phyloP scores from a whole-genome alignment of 2,113 vertebrate genomes.

The Heptranchias perlo region DNA sequence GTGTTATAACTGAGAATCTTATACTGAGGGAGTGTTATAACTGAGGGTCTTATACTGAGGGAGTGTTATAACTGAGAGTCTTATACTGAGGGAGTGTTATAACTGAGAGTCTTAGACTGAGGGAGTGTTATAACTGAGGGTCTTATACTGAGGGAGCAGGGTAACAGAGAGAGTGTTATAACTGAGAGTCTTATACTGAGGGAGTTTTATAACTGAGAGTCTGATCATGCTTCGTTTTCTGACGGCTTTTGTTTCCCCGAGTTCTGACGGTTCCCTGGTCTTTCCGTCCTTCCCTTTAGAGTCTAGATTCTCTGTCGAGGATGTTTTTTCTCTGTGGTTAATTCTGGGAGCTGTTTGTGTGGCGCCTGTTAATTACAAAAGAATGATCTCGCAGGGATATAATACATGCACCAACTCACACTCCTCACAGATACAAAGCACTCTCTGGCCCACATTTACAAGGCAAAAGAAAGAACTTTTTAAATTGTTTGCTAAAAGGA shows the following conservation, averaged over 20 bases:
- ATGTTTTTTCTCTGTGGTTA: background rate
- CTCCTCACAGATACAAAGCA: background rate
- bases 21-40: no score
- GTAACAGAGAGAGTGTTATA: background rate
- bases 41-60: no score
- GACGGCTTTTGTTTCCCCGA: background rate
- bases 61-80: no score
- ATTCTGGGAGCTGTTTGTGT: background rate
- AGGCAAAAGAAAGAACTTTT: background rate
- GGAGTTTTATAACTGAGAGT: background rate
- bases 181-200: background rate
- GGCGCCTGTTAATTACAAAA: background rate
- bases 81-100: background rate
- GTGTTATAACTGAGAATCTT: no score
- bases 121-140: background rate
- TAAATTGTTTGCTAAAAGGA: constrained; percentile 21
- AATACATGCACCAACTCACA: background rate
- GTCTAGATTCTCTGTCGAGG: background rate
- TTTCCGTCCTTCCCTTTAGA: background rate
- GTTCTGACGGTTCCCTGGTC: background rate
- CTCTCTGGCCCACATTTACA: no score
- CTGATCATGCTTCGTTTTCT: background rate
- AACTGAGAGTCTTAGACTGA: background rate
- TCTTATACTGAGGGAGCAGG: no score
- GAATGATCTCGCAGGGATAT: background rate